Conservation (phyloP, 2,797 vertebrate species). For the Syndactyla subalaris region DNA sequence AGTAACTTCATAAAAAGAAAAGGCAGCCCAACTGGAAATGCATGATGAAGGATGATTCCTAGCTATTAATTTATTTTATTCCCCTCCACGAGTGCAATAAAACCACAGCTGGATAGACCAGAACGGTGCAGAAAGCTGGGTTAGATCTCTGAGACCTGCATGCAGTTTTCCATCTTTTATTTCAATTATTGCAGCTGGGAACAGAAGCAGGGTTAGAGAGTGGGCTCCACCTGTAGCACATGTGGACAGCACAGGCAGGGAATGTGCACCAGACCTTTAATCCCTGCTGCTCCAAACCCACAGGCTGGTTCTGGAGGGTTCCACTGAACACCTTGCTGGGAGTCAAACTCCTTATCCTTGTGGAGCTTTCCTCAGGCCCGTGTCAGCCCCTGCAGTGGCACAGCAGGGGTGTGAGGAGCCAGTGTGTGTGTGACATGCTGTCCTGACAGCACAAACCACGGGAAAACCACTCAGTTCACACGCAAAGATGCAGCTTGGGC, state of each 20-base stretch:
- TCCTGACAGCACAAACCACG: not conserved
- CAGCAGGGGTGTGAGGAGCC: not conserved
- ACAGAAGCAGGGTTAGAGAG: not conserved
- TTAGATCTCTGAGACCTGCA: not conserved
- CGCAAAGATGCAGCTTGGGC: not conserved
- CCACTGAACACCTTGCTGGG: not conserved
- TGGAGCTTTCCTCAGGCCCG: accelerated
- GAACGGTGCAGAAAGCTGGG: not conserved
- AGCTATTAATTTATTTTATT: not conserved
- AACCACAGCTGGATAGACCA: not conserved
- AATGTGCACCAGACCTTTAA: not conserved
- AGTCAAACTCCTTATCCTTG: not conserved
- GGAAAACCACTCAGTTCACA: not conserved
- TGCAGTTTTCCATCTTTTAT: not conserved
- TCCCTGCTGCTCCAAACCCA: not conserved
- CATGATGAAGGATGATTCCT: not conserved
- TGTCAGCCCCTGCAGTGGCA: not conserved
- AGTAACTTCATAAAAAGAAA: not conserved
- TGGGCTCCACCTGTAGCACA: not conserved
- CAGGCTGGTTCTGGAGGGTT: not conserved
- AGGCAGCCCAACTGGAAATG: not conserved
- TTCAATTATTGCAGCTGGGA: not conserved
- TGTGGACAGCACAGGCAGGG: not conserved
- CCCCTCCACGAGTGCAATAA: not conserved
- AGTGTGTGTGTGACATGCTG: accelerated